Evolutionary conservation across 1,140 invertebrate species (phyloP), one percentile per base, ranked within the genome.

Genomic region (Drosophila fuyamai): DNA sequence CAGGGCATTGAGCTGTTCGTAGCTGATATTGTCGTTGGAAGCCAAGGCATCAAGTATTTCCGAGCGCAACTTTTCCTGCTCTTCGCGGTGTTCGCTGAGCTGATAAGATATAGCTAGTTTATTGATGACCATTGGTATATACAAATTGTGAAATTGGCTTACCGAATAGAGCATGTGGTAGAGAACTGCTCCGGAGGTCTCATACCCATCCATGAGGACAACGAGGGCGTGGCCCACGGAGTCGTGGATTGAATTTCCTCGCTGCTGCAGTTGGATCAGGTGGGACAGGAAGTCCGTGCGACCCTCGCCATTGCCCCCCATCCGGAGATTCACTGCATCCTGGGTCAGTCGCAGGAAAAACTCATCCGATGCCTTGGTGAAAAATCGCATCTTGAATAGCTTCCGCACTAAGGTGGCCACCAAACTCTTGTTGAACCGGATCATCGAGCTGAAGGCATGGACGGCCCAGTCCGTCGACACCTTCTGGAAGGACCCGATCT

Each of bases 191-290:
- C 55, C 73, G 0, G 89, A 78, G 0, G 95, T 95, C 56, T 95
- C 95, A 63, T 94, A 95, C 47, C 95, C 95, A 65, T 94, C 95
- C 36, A 94, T 50, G 35, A 94, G 93, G 47, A 94, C 93, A 0
- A 93, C 80, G 5, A 94, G 76, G 4, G 93, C 92, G 85, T 94
- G 92, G 0, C 93, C 93, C 18, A 94, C 91, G 8, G 96, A 92
- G 70, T 95, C 94, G 18, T 94, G 93, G 1, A 94, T 93, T 1
- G 90, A 92, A 18, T 94, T 93, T 59, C 92, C 92, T 82, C 72
- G 77, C 51, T 85, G 86, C 73, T 93, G 84, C 46, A 85, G 67
- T 43, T 92, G 76, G n/a, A 93, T 58, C 54, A 93, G 23, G 43
- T 92, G 76, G 4, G 92, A 71, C 4, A 93, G 51, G 53, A 90